These are phyloP conservation scores for Helicoverpa armigera DNA, from an alignment of 1,140 invertebrate species.

Conservation along the genomic window DNA sequence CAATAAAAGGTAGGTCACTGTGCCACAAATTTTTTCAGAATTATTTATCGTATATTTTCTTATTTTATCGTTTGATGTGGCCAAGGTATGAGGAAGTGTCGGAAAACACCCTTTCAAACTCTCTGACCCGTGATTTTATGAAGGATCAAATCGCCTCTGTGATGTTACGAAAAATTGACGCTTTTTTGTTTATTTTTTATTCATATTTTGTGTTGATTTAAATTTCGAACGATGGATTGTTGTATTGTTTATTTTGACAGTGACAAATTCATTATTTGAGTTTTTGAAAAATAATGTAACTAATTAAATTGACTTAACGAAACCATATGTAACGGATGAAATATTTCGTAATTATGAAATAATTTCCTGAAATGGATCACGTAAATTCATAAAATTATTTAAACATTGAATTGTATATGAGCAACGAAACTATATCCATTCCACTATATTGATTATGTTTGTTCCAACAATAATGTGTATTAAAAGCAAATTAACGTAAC, in stretches of 20 bases:
- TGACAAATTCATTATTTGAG: no score
- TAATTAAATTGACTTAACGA: no score
- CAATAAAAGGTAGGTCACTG: constrained; percentile 1
- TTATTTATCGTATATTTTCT: constrained; percentile 4
- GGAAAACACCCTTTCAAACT: constrained; percentile 6
- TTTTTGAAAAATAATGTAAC: no score
- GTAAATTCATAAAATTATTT: no score
- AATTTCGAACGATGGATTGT: neutral
- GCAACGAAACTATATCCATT: no score
- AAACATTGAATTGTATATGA: no score
- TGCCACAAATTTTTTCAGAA: neutral
- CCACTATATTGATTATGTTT: no score
- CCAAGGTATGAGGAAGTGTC: constrained; percentile 31
- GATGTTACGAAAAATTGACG: constrained; percentile 9
- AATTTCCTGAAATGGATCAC: no score
- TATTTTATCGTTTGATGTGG: constrained; percentile 21
- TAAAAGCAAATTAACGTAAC: neutral
- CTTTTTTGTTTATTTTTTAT: neutral
- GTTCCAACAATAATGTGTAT: neutral
- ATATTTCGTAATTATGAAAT: no score
- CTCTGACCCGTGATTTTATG: constrained; percentile 30
- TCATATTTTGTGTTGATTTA: neutral
- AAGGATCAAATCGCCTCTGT: constrained; percentile 17
- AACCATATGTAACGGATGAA: no score
- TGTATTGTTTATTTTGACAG: neutral